Base-by-base conservation (phyloP, 1,140 invertebrate genomes). In the Metopolophium dirhodum region DNA sequence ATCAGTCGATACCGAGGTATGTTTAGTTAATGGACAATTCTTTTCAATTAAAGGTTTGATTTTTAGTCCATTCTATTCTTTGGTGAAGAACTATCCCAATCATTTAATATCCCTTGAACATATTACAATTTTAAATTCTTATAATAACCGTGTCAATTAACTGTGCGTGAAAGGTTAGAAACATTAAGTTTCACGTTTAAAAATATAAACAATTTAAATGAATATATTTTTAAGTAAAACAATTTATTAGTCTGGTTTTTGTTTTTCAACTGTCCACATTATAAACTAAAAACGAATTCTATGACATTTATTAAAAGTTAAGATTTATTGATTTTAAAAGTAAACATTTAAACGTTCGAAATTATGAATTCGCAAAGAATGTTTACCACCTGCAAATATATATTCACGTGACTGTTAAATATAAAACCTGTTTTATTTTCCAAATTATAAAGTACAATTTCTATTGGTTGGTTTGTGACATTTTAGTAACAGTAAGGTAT, bases 241-340 rank as follows among this genome's bases (percentile, higher is more conserved):
- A 45, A 26, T 85, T 23, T 83, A 83, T 26, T 85, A 83, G 22
- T 83, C 37, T 37, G 37, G 35, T 83, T 83, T 83, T 83, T 83
- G 41, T 85, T 85, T 85, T 41, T 41, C 45, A 85, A 45, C 23
- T 85, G 37, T 45, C 41, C 8, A 14, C 14, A 41, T 41, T 51
- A 18, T 49, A 87, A 49, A 87, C n/a, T 49, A 51, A 20, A 20
- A 51, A 49, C 26, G 30, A 87, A 87, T 87, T 85, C 8, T 14
- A 49, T 49, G 45, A 87, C 45, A 47, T 87, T 87, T 87, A 87
- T 87, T 47, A 87, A 22, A 35, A 54, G 22, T 54, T n/a, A 23
- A 88, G 47, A 45, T 88, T 88, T 88, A 88, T 22, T 88, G 7
- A 30, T 88, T 49, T 49, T 88, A 49, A 87, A 85, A 45, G 35